These are phyloP conservation scores for Dinoponera quadriceps DNA, from an alignment of 1,140 invertebrate genomes.

Conservation along the genomic window DNA sequence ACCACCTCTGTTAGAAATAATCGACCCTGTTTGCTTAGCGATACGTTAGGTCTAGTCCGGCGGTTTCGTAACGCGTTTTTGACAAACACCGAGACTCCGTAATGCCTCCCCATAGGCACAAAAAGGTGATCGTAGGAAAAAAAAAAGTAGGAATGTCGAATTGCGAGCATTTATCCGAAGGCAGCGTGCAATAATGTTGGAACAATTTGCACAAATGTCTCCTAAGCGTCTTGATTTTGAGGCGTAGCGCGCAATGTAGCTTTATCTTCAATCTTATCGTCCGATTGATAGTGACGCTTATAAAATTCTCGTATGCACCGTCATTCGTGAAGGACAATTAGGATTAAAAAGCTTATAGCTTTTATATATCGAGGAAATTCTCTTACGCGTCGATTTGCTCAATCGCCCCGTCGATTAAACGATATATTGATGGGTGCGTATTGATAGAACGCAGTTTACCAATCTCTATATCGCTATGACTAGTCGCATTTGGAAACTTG, in stretches of 20 bases:
- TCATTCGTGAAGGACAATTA: slow-evolving; percentile 57
- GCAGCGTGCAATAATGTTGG: not conserved
- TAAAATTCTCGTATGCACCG: slow-evolving; percentile 49
- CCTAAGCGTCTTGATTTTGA: slow-evolving; percentile 33
- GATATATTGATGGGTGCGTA: not conserved
- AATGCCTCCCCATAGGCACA: not conserved
- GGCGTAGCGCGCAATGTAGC: slow-evolving; percentile 27
- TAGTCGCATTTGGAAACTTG: not conserved
- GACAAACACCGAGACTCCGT: not conserved
- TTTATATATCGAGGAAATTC: slow-evolving; percentile 2
- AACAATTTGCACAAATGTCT: slow-evolving; percentile 26
- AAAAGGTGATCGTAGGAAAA: not conserved
- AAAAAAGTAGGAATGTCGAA: not conserved
- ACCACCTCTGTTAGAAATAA: not conserved
- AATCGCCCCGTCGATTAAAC: not conserved
- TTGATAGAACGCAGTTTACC: not conserved
- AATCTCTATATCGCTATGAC: not conserved
- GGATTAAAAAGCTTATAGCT: slow-evolving; percentile 49
- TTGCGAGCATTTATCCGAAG: slow-evolving; percentile 1
- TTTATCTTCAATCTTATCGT: slow-evolving; percentile 73
- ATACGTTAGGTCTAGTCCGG: slow-evolving; percentile 47
- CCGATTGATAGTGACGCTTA: slow-evolving; percentile 64
- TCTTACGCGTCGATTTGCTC: slow-evolving; percentile 8
- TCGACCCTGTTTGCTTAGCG: slow-evolving; percentile 51
- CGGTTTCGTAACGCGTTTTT: slow-evolving; percentile 38